phyloP scores from a whole-genome alignment of 2,113 vertebrate genomes.

The Anhinga rufa region DNA sequence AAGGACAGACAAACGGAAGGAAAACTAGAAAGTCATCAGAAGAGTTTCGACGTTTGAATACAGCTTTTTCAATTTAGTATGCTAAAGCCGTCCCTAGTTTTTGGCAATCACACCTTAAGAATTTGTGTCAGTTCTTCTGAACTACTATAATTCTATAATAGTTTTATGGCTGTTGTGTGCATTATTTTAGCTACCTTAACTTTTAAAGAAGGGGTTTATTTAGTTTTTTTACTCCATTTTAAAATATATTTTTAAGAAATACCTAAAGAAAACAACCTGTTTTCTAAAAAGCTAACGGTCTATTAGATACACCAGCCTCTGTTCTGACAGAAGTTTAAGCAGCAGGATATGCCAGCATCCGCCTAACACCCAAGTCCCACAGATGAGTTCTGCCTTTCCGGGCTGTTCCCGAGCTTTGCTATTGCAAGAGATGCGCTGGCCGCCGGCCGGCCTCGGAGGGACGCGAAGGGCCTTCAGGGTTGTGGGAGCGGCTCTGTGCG shows the following conservation, averaged over 20 bases:
- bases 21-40: not conserved
- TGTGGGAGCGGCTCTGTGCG: accelerated
- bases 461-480: not conserved
- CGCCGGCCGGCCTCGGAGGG: not conserved
- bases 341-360: not conserved
- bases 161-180: not conserved
- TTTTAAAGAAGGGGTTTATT: not conserved
- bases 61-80: not conserved
- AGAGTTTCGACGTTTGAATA: not conserved
- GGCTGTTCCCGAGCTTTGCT: not conserved
- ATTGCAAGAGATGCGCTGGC: not conserved
- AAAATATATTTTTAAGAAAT: not conserved
- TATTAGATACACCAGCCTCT: not conserved
- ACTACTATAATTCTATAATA: not conserved
- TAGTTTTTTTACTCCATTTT: not conserved
- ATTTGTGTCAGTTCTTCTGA: not conserved
- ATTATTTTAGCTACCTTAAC: not conserved
- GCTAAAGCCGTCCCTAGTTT: not conserved
- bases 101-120: not conserved
- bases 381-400: no score
- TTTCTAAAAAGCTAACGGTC: not conserved
- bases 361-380: not conserved
- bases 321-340: not conserved
- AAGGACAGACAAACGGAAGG: not conserved
- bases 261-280: not conserved